Evolutionary conservation across 2,888 invertebrate species (phyloP).

Genomic region (Synanthedon tipuliformis): DNA sequence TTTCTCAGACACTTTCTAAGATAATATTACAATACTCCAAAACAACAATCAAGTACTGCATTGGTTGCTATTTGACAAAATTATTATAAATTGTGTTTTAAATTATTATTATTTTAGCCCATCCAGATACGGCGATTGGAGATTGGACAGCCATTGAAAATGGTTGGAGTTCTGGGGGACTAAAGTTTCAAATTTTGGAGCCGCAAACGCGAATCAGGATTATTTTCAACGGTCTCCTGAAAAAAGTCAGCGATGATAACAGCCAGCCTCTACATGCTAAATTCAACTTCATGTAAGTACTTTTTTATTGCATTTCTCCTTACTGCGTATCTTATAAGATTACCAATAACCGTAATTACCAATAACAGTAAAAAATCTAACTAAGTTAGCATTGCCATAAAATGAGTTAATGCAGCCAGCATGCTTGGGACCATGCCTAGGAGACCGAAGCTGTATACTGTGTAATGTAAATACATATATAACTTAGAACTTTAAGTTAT

Average conservation of each 20-base stretch:
- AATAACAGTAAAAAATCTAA: neutral
- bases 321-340: neutral
- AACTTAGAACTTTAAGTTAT: too few relatives aligned
- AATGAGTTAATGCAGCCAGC: too few relatives aligned
- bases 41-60: too few relatives aligned
- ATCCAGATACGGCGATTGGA: slow-evolving; percentile 62
- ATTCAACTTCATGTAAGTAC: slow-evolving; percentile 73
- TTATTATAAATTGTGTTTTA: too few relatives aligned
- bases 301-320: neutral
- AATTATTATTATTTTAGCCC: slow-evolving; percentile 32
- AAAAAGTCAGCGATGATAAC: slow-evolving; percentile 38
- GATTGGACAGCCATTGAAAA: slow-evolving; percentile 32
- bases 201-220: slow-evolving; percentile 73
- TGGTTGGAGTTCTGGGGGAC: slow-evolving; percentile 69
- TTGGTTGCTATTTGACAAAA: too few relatives aligned
- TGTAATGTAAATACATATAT: too few relatives aligned
- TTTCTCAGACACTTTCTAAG: too few relatives aligned
- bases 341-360: too few relatives aligned
- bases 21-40: too few relatives aligned
- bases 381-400: neutral
- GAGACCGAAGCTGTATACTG: too few relatives aligned
- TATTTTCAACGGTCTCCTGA: slow-evolving; percentile 77
- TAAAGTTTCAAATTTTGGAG: slow-evolving; percentile 74
- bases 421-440: too few relatives aligned
- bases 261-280: slow-evolving; percentile 32